These are phyloP conservation scores for Amphipyra tragopoginis DNA, from an alignment of 2,888 invertebrate species.

Conservation along the genomic window DNA sequence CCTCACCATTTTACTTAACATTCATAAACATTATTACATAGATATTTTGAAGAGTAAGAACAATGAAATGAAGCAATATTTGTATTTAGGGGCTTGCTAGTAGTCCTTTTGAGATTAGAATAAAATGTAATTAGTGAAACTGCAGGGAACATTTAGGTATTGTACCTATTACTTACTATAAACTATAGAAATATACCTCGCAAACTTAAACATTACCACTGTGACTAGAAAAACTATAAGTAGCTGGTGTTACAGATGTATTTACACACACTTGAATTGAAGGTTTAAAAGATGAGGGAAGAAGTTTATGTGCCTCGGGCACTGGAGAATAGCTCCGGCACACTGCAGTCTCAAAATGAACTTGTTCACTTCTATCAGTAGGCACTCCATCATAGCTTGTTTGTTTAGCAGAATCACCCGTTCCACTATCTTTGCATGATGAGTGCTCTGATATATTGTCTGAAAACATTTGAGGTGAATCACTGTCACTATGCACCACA, in stretches of 20 bases:
- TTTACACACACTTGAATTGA: constrained; percentile 89
- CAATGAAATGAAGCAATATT: too few species aligned
- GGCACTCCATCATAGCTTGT: constrained; percentile 91
- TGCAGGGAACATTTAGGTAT: constrained; percentile 66
- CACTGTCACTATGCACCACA: constrained; percentile 87
- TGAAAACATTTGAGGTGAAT: constrained; percentile 86
- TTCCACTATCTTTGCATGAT: constrained; percentile 94
- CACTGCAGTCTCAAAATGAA: constrained; percentile 84
- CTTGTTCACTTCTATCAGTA: constrained; percentile 83
- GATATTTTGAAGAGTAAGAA: too few species aligned
- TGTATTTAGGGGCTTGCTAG: not conserved
- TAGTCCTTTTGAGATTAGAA: not conserved
- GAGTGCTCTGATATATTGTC: constrained; percentile 94
- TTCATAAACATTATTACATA: too few species aligned
- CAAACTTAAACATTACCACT: constrained; percentile 84
- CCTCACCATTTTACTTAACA: too few species aligned
- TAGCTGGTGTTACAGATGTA: constrained; percentile 88
- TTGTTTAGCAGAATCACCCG: constrained; percentile 94
- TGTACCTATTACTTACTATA: constrained; percentile 55
- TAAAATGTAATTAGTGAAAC: constrained; percentile 80
- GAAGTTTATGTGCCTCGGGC: constrained; percentile 87
- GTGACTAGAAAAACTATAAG: constrained; percentile 90
- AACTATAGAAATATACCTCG: constrained; percentile 67
- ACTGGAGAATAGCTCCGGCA: constrained; percentile 86
- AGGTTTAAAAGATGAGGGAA: constrained; percentile 87